Evolutionary conservation across 2,888 invertebrate genomes (phyloP), one percentile per base, ranked within the genome.

Genomic region (Scrobipalpa costella): DNA sequence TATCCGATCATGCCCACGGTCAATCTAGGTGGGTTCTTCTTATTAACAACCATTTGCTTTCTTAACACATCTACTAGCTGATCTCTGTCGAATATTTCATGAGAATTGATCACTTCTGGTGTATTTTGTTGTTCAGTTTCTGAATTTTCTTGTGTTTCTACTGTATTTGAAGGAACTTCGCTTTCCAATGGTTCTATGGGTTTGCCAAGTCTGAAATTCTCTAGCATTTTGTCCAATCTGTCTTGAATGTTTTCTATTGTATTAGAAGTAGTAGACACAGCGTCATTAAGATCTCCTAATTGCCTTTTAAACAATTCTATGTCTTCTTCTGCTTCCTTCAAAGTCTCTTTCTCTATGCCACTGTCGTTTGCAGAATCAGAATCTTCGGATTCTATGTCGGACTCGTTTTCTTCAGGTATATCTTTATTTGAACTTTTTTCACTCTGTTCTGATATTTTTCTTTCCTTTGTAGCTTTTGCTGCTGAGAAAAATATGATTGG

Each of bases 1-100:
- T 99, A 99, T 1, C 99, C 99, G 64, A 99, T 98, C 84, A 98
- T 93, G 7, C 98, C 98, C 64, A 98, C 94, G n/a, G 97, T 97
- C 7, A 95, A 93, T 36, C 95, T 80, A n/a, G 88, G 89, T 1
- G 88, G 86, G 78, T 87, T 89, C 69, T 90, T 90, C 64, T 86
- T 75, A 33, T 70, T 90, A 74, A 21, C 88, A 85, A 79, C 81
- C 83, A 81, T 92, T 88, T 75, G 77, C 8, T 87, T 89, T 72
- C 93, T 94, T 65, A 98, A 94, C 15, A 96, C 92, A 44, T 93
- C 87, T 60, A 98, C 93, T 34, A 98, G 86, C 73, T 95, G 94
- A 38, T 94, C 92, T 65, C 95, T 93, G 27, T 92, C 93, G 66
- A 96, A 90, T 64, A 96, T 82, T 70, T 93, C 90, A 67, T 92